Conservation (phyloP, 2,113 vertebrate genomes). For the Shinisaurus crocodilurus region DNA sequence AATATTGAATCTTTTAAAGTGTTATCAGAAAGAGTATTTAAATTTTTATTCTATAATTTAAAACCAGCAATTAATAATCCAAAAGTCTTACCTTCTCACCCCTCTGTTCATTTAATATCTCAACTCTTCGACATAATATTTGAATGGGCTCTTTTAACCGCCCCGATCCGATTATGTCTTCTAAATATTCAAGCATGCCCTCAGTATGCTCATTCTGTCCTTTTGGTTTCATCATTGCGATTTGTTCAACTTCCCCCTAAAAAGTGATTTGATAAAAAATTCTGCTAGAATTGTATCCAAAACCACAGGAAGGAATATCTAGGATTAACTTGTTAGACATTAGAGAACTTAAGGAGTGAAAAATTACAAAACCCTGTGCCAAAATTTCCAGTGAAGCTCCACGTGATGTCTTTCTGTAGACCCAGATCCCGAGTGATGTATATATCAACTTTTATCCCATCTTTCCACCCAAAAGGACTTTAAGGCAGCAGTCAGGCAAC, state of each 20-base stretch:
- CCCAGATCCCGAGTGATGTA: neutral
- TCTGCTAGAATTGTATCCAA: neutral
- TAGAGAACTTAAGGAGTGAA: neutral
- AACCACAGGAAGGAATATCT: neutral
- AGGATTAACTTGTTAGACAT: neutral
- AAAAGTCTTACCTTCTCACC: conserved; percentile 90
- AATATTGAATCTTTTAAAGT: neutral
- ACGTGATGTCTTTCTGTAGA: neutral
- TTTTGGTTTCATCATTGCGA: conserved; percentile 98
- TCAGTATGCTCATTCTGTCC: conserved; percentile 95
- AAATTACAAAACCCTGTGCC: neutral
- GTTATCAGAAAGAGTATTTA: neutral
- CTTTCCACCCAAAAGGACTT: neutral
- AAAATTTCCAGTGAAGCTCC: neutral
- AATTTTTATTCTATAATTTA: neutral
- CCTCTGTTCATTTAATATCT: conserved; percentile 90
- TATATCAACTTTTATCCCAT: neutral
- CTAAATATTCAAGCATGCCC: conserved; percentile 97
- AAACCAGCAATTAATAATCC: neutral
- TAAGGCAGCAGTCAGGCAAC: neutral
- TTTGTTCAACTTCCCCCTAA: conserved; percentile 98
- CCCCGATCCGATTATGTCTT: conserved; percentile 94
- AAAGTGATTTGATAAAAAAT: conserved; percentile 48
- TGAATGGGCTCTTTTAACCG: conserved; percentile 94
- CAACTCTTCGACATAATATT: conserved; percentile 84